Evolutionary conservation across 1,140 invertebrate genomes (phyloP), one percentile per base, ranked within the genome.

Genomic region (Leptinotarsa defecta): DNA sequence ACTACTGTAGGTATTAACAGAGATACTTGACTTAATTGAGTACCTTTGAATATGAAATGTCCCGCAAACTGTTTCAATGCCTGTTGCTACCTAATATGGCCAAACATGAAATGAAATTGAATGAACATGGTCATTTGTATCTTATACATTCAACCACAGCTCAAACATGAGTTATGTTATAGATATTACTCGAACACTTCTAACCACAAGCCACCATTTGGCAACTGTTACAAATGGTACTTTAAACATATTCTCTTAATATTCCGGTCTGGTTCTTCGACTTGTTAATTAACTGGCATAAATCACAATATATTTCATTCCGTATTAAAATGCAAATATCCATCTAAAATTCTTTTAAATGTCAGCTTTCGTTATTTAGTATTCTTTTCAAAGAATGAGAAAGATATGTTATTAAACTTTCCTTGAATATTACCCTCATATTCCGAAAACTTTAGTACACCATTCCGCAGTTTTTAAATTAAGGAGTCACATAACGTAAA

Each of bases 311-410:
- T 52, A 57, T 71, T 71, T 71, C 69, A 57, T 71, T 71, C 19
- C 24, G 27, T 49, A 74, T 74, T 74, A 69, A 69, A 74, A 74
- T 74, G 74, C 74, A 74, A 74, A 70, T 74, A 74, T 71, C 57
- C 68, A 61, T 71, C 22, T 71, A 52, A 24, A 71, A 71, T 34
- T 71, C 69, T 71, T 71, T 71, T 34, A 61, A 69, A 74, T 61
- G 65, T 48, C 27, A 43, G 49, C 64, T 57, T 27, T 74, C 61
- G 52, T 69, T 62, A 69, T 74, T 71, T 63, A 64, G 67, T 75
- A 69, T 52, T 71, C 27, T 63, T 71, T 71, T 71, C 48, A 71
- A 27, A 61, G 48, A 22, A 11, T 48, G 52, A 71, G 20, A 71
- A 71, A 71, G 52, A 71, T 24, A 71, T 57, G 69, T 71, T 71